These are phyloP conservation scores for Dysmachus trigonus DNA, from an alignment of 2,888 invertebrate genomes.

Conservation along the genomic window DNA sequence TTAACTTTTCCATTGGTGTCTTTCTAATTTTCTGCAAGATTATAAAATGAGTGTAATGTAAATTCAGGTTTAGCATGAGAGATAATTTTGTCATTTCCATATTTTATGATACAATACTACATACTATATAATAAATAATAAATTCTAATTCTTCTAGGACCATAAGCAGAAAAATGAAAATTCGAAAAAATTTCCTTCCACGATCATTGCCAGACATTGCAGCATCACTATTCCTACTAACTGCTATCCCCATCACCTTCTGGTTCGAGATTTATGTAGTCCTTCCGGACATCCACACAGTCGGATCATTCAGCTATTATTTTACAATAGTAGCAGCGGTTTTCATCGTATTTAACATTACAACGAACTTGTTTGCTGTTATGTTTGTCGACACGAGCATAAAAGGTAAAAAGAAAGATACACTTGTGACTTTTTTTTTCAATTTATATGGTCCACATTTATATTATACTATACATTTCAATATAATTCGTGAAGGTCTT, in stretches of 20 bases:
- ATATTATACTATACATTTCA: too few species aligned
- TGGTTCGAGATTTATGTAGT: slow-evolving; percentile 72
- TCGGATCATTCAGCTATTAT: slow-evolving; percentile 67
- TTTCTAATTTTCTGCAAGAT: too few species aligned
- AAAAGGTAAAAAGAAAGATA: slow-evolving; percentile 60
- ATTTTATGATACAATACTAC: too few species aligned
- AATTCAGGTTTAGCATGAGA: too few species aligned
- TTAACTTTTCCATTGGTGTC: too few species aligned
- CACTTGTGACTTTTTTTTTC: too few species aligned
- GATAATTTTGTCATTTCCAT: too few species aligned
- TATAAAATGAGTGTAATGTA: too few species aligned
- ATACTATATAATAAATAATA: too few species aligned
- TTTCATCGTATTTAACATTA: slow-evolving; percentile 79
- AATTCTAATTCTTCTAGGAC: background rate
- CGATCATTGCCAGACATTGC: slow-evolving; percentile 56
- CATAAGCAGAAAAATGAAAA: slow-evolving; percentile 50
- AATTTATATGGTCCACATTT: too few species aligned
- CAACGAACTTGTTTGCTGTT: slow-evolving; percentile 80
- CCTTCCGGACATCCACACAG: slow-evolving; percentile 72
- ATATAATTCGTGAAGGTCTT: too few species aligned
- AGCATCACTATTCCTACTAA: slow-evolving; percentile 49
- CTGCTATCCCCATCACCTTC: slow-evolving; percentile 58
- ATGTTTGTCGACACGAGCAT: slow-evolving; percentile 82
- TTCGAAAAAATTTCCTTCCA: slow-evolving; percentile 55
- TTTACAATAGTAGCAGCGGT: slow-evolving; percentile 72